Conservation (phyloP, 2,888 invertebrate species). For the Willowsia nigromaculata region DNA sequence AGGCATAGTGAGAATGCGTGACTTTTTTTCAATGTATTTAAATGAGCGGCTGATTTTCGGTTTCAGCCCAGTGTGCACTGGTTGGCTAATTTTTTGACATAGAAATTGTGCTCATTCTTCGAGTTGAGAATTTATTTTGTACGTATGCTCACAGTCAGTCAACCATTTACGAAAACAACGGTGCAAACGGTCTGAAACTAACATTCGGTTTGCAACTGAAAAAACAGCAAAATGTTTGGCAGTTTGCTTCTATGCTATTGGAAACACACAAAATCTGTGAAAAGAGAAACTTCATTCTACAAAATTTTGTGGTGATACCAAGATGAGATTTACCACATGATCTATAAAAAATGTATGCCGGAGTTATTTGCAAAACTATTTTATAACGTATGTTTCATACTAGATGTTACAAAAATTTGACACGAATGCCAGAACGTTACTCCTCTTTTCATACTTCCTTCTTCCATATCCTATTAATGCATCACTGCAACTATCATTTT, state of each 20-base stretch:
- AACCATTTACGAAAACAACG: slow-evolving; percentile 52
- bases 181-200: slow-evolving; percentile 22
- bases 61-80: too few relatives aligned
- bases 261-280: neutral
- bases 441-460: neutral
- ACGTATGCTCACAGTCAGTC: neutral
- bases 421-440: neutral
- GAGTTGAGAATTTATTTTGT: neutral
- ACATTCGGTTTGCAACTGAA: neutral
- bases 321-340: neutral
- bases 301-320: neutral
- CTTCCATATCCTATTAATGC: neutral
- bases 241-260: neutral
- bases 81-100: slow-evolving; percentile 23
- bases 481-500: neutral
- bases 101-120: neutral
- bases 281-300: too few relatives aligned
- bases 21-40: too few relatives aligned
- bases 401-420: neutral
- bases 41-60: too few relatives aligned
- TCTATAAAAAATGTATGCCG: neutral
- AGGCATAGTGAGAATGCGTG: too few relatives aligned
- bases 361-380: neutral
- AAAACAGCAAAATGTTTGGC: neutral
- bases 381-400: too few relatives aligned